Conservation (phyloP, 2,888 invertebrate species). For the Fabriciana adippe region DNA sequence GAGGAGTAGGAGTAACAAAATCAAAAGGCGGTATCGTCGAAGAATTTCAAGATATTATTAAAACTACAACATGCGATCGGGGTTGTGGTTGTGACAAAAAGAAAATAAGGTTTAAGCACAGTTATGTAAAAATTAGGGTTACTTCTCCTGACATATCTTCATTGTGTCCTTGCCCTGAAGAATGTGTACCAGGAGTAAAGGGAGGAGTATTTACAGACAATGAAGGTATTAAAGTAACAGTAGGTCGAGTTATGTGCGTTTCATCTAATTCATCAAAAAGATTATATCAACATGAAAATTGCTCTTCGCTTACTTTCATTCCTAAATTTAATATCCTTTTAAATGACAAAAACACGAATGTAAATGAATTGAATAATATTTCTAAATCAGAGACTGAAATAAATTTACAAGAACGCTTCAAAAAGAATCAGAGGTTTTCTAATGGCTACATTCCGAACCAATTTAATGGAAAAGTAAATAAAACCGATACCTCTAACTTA, state of each 20-base stretch:
- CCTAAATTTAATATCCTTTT: not conserved
- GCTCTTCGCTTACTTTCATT: not conserved
- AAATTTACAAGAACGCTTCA: not conserved
- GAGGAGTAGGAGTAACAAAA: slow-evolving; percentile 34
- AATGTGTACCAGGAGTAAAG: slow-evolving; percentile 61
- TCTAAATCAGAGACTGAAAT: slow-evolving; percentile 23
- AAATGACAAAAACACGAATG: not conserved
- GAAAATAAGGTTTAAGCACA: slow-evolving; percentile 68
- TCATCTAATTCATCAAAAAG: slow-evolving; percentile 46
- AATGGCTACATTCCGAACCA: too few relatives aligned
- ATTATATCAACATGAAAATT: slow-evolving; percentile 4
- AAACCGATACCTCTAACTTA: not conserved
- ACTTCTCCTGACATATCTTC: slow-evolving; percentile 67
- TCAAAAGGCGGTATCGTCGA: slow-evolving; percentile 48
- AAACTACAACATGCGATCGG: slow-evolving; percentile 62
- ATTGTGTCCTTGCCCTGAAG: slow-evolving; percentile 60
- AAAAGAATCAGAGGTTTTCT: too few relatives aligned
- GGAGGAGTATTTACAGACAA: slow-evolving; percentile 60
- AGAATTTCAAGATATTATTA: slow-evolving; percentile 57
- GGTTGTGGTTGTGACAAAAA: slow-evolving; percentile 67
- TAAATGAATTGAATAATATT: not conserved
- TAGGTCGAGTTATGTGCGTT: slow-evolving; percentile 56
- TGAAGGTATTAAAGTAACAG: slow-evolving; percentile 65
- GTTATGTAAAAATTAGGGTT: slow-evolving; percentile 66
- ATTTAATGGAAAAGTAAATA: not conserved